Conservation (phyloP, 2,888 invertebrate species). For the Plutella xylostella region DNA sequence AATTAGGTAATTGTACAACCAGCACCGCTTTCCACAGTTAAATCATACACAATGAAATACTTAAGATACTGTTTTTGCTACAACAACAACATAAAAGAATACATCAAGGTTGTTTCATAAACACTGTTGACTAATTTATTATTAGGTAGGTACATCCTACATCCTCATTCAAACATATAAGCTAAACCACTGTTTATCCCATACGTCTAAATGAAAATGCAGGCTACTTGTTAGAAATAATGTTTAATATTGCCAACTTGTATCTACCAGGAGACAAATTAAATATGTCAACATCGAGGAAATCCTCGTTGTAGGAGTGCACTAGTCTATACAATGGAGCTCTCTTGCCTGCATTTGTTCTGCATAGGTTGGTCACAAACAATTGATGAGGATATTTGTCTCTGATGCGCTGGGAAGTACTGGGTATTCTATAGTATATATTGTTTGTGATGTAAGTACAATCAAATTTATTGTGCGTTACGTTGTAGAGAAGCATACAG, state of each 20-base stretch:
- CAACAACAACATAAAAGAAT: neutral
- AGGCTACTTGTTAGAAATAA: neutral
- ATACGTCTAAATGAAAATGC: too few relatives aligned
- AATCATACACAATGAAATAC: neutral
- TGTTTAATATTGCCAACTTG: neutral
- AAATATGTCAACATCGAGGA: neutral
- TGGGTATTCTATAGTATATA: too few relatives aligned
- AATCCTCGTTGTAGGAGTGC: neutral
- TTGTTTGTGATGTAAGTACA: too few relatives aligned
- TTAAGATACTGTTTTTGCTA: neutral
- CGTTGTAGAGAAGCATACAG: too few relatives aligned
- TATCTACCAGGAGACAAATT: neutral
- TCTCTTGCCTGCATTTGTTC: neutral
- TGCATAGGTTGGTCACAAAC: neutral
- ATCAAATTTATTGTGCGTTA: too few relatives aligned
- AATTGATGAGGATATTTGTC: too few relatives aligned
- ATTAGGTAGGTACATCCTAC: neutral
- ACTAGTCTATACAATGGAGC: neutral
- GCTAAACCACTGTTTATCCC: neutral
- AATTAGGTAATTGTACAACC: neutral
- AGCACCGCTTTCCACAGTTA: neutral
- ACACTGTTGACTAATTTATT: neutral
- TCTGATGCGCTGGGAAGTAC: too few relatives aligned
- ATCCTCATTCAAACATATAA: neutral
- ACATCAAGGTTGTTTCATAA: neutral